phyloP scores from a whole-genome alignment of 1,140 invertebrate genomes.

The Ceratina australensis region DNA sequence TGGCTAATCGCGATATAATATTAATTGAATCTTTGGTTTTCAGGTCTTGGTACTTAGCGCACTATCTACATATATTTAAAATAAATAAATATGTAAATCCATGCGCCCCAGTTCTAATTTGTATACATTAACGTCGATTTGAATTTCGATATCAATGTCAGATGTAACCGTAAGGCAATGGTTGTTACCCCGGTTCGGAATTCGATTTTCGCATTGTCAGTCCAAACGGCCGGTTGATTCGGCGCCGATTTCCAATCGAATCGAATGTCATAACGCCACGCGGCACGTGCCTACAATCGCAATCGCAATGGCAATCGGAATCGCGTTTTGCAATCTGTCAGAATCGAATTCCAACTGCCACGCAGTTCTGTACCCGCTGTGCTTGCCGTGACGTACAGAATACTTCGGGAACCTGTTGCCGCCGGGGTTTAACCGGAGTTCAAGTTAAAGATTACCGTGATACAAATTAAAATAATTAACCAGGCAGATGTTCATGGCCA shows the following conservation, averaged over 20 bases:
- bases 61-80: no score
- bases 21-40: no score
- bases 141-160: no score
- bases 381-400: slow-evolving; percentile 5
- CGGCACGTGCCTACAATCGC: slow-evolving; percentile 36
- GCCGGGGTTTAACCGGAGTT: slow-evolving; percentile 23
- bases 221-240: slow-evolving; percentile 22
- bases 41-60: no score
- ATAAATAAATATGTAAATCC: no score
- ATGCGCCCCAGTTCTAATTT: no score
- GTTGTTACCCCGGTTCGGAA: slow-evolving; percentile 3
- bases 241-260: slow-evolving; percentile 4
- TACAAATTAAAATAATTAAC: no score
- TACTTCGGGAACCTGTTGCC: slow-evolving; percentile 39
- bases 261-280: slow-evolving; percentile 31
- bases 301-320: slow-evolving; percentile 9
- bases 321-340: slow-evolving; percentile 34
- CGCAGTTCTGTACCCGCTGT: no score
- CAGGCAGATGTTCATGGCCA: no score
- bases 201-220: not conserved
- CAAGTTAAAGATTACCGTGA: not conserved
- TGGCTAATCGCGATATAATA: no score
- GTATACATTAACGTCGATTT: no score
- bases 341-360: slow-evolving; percentile 22
- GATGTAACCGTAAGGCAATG: not conserved